These are phyloP conservation scores for Brachyptera putata DNA, from an alignment of 2,888 invertebrate genomes.

Conservation along the genomic window DNA sequence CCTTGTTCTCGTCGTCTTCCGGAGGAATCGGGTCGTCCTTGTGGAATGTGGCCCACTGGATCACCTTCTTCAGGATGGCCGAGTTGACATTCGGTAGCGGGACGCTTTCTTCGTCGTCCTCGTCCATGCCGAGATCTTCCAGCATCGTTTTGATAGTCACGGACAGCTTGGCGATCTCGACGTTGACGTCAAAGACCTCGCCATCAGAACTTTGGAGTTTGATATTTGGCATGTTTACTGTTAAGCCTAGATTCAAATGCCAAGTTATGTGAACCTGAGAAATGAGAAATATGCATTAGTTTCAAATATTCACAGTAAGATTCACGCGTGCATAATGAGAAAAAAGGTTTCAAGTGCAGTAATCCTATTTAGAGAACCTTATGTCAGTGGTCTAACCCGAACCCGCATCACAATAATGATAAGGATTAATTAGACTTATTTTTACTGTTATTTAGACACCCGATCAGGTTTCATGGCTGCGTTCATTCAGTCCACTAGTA, in stretches of 20 bases:
- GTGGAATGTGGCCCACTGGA: conserved; percentile 90
- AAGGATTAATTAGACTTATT: no score
- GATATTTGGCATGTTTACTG: conserved; percentile 84
- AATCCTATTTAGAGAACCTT: no score
- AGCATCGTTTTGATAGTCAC: conserved; percentile 98
- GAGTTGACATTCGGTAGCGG: conserved; percentile 97
- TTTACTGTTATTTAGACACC: no score
- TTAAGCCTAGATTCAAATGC: not conserved
- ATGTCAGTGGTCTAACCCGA: no score
- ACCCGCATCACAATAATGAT: no score
- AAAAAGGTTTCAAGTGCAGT: no score
- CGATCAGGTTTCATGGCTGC: no score
- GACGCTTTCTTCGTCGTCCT: conserved; percentile 90
- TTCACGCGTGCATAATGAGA: no score
- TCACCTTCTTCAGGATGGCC: conserved; percentile 90
- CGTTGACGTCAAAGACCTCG: conserved; percentile 93
- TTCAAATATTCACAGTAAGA: no score
- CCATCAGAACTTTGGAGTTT: conserved; percentile 93
- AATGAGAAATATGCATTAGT: no score
- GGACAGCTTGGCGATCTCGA: conserved; percentile 95
- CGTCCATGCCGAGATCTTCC: conserved; percentile 89
- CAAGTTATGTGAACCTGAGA: no score
- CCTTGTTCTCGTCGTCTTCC: conserved; percentile 96
- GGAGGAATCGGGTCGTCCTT: conserved; percentile 94
- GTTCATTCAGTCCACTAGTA: no score